Conservation (phyloP, 2,888 invertebrate species). For the Nipponacmea schrenckii region DNA sequence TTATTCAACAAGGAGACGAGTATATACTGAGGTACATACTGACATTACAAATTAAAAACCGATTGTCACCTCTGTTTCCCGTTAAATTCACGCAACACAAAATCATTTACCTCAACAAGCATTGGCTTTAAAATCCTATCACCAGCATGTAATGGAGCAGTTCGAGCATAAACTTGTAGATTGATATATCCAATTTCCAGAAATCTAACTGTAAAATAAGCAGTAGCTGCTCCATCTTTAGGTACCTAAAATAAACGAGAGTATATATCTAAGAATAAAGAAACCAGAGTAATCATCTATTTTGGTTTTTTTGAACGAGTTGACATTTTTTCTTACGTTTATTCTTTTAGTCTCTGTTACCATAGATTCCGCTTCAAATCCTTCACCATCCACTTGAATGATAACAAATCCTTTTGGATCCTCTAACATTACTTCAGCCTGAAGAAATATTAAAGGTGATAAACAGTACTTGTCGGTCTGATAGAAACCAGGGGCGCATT, state of each 20-base stretch:
- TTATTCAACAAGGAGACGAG: too few species aligned
- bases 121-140: neutral
- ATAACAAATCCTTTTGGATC: slow-evolving; percentile 73
- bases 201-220: neutral
- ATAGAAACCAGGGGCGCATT: too few species aligned
- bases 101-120: neutral
- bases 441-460: slow-evolving; percentile 4
- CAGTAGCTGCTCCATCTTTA: neutral
- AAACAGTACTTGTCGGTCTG: too few species aligned
- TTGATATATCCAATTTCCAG: neutral
- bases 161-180: neutral
- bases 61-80: too few species aligned
- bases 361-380: neutral
- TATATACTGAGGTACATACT: too few species aligned
- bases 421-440: slow-evolving; percentile 83
- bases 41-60: too few species aligned
- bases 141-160: neutral
- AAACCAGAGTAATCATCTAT: too few species aligned
- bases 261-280: too few species aligned
- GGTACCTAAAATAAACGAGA: neutral
- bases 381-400: slow-evolving; percentile 15
- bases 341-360: too few species aligned
- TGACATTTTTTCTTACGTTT: too few species aligned
- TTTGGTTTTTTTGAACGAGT: too few species aligned
- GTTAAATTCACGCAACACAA: too few species aligned